Evolutionary conservation across 1,140 invertebrate species (phyloP).

Genomic region (Drosophila bocki): DNA sequence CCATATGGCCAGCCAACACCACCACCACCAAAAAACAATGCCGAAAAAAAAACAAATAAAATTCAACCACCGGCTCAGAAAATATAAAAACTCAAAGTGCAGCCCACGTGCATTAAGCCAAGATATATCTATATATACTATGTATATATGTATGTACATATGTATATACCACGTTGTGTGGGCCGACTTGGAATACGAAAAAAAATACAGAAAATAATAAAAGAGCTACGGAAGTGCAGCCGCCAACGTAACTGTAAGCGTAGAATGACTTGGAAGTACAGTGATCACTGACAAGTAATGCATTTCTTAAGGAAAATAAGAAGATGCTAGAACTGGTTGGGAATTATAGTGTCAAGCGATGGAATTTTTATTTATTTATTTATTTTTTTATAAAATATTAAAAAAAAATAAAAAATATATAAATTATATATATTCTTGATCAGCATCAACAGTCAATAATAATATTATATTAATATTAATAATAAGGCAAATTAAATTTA

Average conservation of each 20-base stretch:
- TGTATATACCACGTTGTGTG: constrained; percentile 29
- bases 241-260: constrained; percentile 54
- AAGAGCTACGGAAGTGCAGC: constrained; percentile 65
- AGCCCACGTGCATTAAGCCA: constrained; percentile 61
- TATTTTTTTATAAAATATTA: too few relatives aligned
- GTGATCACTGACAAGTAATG: neutral
- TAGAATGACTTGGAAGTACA: constrained; percentile 13
- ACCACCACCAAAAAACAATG: constrained; percentile 9
- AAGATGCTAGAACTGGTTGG: too few relatives aligned
- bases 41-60: constrained; percentile 23
- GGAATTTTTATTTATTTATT: too few relatives aligned
- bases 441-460: too few relatives aligned
- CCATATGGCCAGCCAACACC: constrained; percentile 52
- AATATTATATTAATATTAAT: too few relatives aligned
- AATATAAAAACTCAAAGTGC: constrained; percentile 37
- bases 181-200: constrained; percentile 14
- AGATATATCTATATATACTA: constrained; percentile 4
- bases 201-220: neutral
- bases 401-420: too few relatives aligned
- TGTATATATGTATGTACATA: neutral
- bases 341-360: too few relatives aligned
- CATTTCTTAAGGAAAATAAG: neutral
- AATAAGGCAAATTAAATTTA: too few relatives aligned
- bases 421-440: too few relatives aligned
- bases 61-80: constrained; percentile 22